A percentile compares a stretch with the other conserved stretches of the same genome.
These are phyloP conservation scores for Numida meleagris DNA, from an alignment of 2,113 vertebrate species.

Conservation along the genomic window DNA sequence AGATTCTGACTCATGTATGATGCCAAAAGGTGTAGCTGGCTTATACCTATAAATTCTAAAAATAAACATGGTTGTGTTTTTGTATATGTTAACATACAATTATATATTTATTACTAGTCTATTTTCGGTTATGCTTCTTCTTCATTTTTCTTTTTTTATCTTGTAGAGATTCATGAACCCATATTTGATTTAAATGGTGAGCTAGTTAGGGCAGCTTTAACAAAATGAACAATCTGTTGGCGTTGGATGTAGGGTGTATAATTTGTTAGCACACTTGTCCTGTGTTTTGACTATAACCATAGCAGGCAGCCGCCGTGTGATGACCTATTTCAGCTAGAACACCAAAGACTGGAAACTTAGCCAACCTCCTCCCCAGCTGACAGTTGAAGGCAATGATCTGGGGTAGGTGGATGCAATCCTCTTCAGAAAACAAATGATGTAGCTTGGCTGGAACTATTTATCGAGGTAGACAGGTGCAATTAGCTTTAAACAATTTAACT, in stretches of 20 bases:
- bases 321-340: background rate
- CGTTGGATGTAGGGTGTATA: background rate
- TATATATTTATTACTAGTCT: background rate
- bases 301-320: background rate
- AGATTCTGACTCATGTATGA: background rate
- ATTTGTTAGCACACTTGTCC: background rate
- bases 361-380: background rate
- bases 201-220: background rate
- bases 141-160: background rate
- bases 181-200: background rate
- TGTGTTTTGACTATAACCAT: background rate
- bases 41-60: background rate
- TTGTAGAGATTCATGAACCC: background rate
- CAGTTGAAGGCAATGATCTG: accelerated
- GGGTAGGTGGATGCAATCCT: background rate
- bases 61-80: background rate
- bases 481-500: background rate
- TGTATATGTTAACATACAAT: background rate
- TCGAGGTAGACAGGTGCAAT: background rate
- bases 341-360: background rate
- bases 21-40: background rate
- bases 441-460: background rate
- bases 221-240: background rate
- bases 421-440: background rate
- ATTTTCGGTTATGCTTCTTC: background rate